A percentile compares a stretch with the other conserved stretches of the same genome.
phyloP scores from a whole-genome alignment of 2,888 invertebrate species.

The Mesorhabditis spiculigera region DNA sequence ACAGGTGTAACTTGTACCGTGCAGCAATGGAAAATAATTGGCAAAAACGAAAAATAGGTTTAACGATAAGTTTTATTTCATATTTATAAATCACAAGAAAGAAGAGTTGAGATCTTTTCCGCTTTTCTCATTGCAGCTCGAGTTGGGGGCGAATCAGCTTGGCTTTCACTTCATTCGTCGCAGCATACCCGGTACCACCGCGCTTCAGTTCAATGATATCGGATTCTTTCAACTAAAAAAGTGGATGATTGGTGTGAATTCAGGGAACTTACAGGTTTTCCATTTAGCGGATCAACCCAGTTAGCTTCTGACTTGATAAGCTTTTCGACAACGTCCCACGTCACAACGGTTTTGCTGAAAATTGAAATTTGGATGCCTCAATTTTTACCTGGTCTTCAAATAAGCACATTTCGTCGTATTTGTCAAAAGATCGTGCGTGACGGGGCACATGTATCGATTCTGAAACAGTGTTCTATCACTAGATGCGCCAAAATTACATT shows the following conservation, averaged over 20 bases:
- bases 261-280: conserved; percentile 63
- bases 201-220: conserved; percentile 89
- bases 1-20: too few species aligned
- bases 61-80: too few species aligned
- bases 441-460: conserved; percentile 89
- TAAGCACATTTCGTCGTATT: conserved; percentile 92
- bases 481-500: too few species aligned
- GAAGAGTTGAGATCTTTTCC: too few species aligned
- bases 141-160: conserved; percentile 51
- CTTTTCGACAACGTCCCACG: conserved; percentile 91
- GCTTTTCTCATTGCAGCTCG: conserved; percentile 28
- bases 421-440: conserved; percentile 89
- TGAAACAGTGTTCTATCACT: not conserved
- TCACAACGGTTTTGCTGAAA: conserved; percentile 86
- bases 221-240: conserved; percentile 66
- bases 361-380: not conserved
- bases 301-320: conserved; percentile 81
- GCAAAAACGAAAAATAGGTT: too few species aligned
- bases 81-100: too few species aligned
- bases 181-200: conserved; percentile 70
- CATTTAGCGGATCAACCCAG: conserved; percentile 89
- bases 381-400: conserved; percentile 74
- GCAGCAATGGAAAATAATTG: too few species aligned
- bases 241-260: not conserved
- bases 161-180: conserved; percentile 53